Percentiles rank a stretch among this genome's conserved stretches.
phyloP scores from a whole-genome alignment of 2,797 vertebrate genomes.

The Cossypha dichroa region DNA sequence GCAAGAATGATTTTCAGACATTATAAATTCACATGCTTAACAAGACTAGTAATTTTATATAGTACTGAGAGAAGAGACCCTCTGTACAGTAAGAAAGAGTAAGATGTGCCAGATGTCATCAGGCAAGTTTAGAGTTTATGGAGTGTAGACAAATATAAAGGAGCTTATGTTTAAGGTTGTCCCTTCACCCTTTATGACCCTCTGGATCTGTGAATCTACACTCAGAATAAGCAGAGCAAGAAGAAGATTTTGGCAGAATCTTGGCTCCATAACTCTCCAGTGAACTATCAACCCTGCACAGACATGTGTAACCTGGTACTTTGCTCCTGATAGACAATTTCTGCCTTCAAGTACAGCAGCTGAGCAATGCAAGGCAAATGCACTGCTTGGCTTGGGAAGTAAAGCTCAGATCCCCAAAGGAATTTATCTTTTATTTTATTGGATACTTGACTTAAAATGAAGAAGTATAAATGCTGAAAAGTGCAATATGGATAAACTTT shows the following conservation, averaged over 20 bases:
- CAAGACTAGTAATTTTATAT: constrained; percentile 4
- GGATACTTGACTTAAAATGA: background rate
- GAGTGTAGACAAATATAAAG: constrained; percentile 8
- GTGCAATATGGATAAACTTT: background rate
- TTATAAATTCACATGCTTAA: background rate
- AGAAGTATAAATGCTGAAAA: background rate
- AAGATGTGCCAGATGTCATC: constrained; percentile 1
- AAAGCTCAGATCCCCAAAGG: background rate
- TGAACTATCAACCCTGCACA: background rate
- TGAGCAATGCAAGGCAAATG: background rate
- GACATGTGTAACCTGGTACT: background rate
- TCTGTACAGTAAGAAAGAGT: background rate
- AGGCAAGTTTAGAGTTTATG: background rate
- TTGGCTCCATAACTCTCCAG: background rate
- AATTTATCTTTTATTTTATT: background rate
- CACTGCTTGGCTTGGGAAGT: background rate
- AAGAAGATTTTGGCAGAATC: background rate
- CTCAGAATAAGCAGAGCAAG: background rate
- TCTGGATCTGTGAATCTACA: background rate
- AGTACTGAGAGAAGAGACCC: background rate
- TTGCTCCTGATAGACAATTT: background rate
- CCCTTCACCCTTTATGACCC: background rate
- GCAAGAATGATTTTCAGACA: constrained; percentile 14
- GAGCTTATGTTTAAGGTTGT: constrained; percentile 21
- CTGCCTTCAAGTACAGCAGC: background rate